Evolutionary conservation across 2,888 invertebrate species (phyloP).

Genomic region (Pollenia labialis): DNA sequence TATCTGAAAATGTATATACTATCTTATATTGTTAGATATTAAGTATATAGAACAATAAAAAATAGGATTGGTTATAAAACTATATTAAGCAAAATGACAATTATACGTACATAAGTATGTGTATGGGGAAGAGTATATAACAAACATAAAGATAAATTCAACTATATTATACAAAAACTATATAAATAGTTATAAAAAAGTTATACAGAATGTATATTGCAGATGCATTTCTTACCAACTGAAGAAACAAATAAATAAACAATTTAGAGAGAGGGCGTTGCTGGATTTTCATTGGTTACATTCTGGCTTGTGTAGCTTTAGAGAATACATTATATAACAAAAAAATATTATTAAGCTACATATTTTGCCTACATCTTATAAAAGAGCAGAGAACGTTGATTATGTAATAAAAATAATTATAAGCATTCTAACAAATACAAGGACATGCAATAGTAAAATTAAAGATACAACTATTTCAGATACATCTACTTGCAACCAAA

Average conservation of each 20-base stretch:
- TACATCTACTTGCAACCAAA: conserved; percentile 23
- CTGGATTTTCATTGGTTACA: conserved; percentile 65
- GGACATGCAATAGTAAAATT: conserved; percentile 21
- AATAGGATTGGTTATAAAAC: conserved; percentile 46
- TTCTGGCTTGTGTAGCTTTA: conserved; percentile 13
- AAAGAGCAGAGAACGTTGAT: conserved; percentile 31
- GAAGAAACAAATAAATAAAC: conserved; percentile 32
- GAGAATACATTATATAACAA: conserved; percentile 50
- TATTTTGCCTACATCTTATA: conserved; percentile 41
- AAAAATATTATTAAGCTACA: conserved; percentile 29
- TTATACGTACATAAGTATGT: neutral
- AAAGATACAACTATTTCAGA: neutral
- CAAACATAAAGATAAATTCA: conserved; percentile 29
- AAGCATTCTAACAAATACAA: conserved; percentile 39
- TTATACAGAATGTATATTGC: conserved; percentile 11
- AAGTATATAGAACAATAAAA: neutral
- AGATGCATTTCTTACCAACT: conserved; percentile 50
- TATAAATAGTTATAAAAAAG: conserved; percentile 25
- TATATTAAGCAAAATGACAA: neutral
- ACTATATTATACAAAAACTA: conserved; percentile 14
- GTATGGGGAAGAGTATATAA: neutral
- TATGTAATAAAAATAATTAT: conserved; percentile 59
- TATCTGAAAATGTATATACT: conserved; percentile 11
- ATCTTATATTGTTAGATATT: conserved; percentile 7
- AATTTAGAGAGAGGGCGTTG: conserved; percentile 69